These are phyloP conservation scores for Alauda arvensis DNA, from an alignment of 2,797 vertebrate species.

Conservation along the genomic window DNA sequence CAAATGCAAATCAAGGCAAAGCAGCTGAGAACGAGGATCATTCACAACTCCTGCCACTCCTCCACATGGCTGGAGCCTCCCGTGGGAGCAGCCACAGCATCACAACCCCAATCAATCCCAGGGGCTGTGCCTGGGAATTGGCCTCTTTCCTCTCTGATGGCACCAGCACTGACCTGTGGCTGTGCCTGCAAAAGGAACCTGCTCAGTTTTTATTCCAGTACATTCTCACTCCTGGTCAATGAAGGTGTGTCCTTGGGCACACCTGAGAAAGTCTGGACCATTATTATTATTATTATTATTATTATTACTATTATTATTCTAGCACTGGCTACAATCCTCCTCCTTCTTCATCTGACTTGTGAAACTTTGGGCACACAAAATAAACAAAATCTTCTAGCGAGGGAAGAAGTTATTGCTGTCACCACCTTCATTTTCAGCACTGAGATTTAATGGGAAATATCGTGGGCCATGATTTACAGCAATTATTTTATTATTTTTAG, in stretches of 20 bases:
- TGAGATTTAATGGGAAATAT: neutral
- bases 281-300: no score
- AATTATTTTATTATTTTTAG: neutral
- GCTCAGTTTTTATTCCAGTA: rapidly evolving
- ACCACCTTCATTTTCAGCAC: neutral
- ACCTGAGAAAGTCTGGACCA: neutral
- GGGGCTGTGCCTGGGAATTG: neutral
- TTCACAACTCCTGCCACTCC: constrained; percentile 26
- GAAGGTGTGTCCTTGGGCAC: neutral
- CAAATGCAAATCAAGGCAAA: constrained; percentile 40
- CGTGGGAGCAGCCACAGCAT: neutral
- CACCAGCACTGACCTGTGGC: neutral
- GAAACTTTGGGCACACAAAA: neutral
- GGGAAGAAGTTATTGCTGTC: neutral
- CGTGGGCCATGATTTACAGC: neutral
- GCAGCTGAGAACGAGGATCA: constrained; percentile 7
- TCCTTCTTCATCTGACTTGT: neutral
- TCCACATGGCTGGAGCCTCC: neutral
- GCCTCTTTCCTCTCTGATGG: rapidly evolving
- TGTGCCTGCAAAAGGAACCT: neutral
- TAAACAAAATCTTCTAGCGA: neutral
- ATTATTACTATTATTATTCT: no score
- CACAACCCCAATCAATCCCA: rapidly evolving
- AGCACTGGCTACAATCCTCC: neutral
- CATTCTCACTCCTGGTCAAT: neutral